These are phyloP conservation scores for Saturnia japonica DNA, from an alignment of 2,888 invertebrate genomes.

Conservation along the genomic window DNA sequence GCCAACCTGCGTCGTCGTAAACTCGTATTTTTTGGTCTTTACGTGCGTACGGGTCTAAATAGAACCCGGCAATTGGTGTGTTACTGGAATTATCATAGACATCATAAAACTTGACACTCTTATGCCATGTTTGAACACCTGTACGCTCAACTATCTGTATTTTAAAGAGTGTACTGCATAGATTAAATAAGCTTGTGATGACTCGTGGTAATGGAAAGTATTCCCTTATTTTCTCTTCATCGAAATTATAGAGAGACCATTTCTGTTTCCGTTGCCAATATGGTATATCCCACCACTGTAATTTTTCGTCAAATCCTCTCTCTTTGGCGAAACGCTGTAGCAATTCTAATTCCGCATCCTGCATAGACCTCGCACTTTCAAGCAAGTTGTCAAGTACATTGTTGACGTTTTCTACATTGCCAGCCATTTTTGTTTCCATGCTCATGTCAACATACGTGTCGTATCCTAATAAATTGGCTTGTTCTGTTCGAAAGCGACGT, in stretches of 20 bases:
- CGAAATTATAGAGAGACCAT: conserved; percentile 83
- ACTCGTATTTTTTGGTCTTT: conserved; percentile 84
- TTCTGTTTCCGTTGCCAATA: conserved; percentile 93
- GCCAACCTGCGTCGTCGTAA: conserved; percentile 86
- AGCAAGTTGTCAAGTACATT: conserved; percentile 85
- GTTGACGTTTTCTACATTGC: conserved; percentile 87
- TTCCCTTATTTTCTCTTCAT: conserved; percentile 87
- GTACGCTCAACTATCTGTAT: conserved; percentile 86
- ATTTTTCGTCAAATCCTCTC: conserved; percentile 85
- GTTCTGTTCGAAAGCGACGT: conserved; percentile 84
- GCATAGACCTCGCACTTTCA: conserved; percentile 86
- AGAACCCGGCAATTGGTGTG: conserved; percentile 90
- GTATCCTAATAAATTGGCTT: conserved; percentile 90
- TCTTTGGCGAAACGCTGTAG: conserved; percentile 88
- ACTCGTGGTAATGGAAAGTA: conserved; percentile 93
- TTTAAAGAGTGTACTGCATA: conserved; percentile 90
- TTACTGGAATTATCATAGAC: conserved; percentile 86
- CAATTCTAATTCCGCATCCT: conserved; percentile 87
- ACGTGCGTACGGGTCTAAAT: conserved; percentile 90
- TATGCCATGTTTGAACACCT: conserved; percentile 90
- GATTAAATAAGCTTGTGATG: conserved; percentile 87
- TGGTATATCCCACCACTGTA: conserved; percentile 92
- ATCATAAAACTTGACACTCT: conserved; percentile 91
- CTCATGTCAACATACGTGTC: conserved; percentile 91
- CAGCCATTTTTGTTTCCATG: conserved; percentile 97